Percentiles rank a stretch among this genome's conserved stretches.
Evolutionary conservation across 2,113 vertebrate genomes (phyloP).

Genomic region (Ophthalmolycus amberensis): DNA sequence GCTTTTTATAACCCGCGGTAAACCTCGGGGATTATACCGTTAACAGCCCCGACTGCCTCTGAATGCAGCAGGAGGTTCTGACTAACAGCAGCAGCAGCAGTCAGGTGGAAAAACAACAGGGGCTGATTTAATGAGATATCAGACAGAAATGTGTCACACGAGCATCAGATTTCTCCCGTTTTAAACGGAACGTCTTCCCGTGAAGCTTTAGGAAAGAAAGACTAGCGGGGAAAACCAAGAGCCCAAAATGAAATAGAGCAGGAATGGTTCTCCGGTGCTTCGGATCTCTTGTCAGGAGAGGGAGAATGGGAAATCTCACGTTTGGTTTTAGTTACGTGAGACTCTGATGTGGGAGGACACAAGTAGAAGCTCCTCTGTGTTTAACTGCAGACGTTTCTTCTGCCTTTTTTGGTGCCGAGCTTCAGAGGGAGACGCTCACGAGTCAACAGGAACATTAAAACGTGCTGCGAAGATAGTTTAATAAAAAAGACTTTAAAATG

Average conservation of each 20-base stretch:
- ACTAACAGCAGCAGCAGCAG: background rate
- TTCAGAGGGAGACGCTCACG: background rate
- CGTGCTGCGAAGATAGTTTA: background rate
- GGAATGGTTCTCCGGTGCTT: conserved; percentile 11
- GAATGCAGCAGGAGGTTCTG: background rate
- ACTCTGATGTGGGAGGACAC: background rate
- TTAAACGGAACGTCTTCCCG: background rate
- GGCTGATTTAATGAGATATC: background rate
- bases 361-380: background rate
- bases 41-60: background rate
- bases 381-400: background rate
- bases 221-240: background rate
- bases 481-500: background rate
- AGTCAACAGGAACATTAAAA: background rate
- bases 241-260: background rate
- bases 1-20: conserved; percentile 44
- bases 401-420: conserved; percentile 44
- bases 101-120: background rate
- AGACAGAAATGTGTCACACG: background rate
- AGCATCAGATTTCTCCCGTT: background rate
- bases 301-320: conserved; percentile 12
- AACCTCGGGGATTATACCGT: conserved; percentile 36
- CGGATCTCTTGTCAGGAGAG: background rate
- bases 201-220: background rate
- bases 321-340: background rate